Percentiles rank a stretch among this genome's conserved stretches.
phyloP scores from a whole-genome alignment of 2,113 vertebrate genomes.

The Hippocampus zosterae region DNA sequence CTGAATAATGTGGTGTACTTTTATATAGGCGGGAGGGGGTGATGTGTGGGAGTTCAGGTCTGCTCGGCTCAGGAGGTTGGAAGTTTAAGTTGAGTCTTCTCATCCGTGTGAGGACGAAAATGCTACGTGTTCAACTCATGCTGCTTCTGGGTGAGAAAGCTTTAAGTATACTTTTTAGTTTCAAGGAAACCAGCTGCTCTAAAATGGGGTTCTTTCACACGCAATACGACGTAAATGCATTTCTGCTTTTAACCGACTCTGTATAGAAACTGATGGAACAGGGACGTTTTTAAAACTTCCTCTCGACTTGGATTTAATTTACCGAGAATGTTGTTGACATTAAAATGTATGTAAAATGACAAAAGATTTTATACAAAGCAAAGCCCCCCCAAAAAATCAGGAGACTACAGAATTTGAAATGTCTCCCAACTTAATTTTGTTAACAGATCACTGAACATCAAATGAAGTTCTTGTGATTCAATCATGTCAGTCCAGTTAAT shows the following conservation, averaged over 20 bases:
- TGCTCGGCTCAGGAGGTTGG: not conserved
- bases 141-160: conserved; percentile 1
- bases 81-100: not conserved
- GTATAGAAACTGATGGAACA: too few relatives aligned
- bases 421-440: not conserved
- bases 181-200: not conserved
- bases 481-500: not conserved
- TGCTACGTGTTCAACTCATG: not conserved
- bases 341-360: too few relatives aligned
- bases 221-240: not conserved
- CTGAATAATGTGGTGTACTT: not conserved
- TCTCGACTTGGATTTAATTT: not conserved
- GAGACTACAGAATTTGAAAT: too few relatives aligned
- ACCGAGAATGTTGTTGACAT: too few relatives aligned
- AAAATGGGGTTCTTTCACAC: not conserved
- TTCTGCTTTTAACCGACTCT: not conserved
- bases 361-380: too few relatives aligned
- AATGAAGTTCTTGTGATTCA: not conserved
- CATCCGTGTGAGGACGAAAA: not conserved
- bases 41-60: not conserved
- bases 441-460: not conserved
- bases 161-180: not conserved
- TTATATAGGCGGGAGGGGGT: not conserved
- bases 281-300: not conserved
- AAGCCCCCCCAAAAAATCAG: too few relatives aligned